phyloP scores from a whole-genome alignment of 2,797 vertebrate species.

The Halcyon leucocephala region DNA sequence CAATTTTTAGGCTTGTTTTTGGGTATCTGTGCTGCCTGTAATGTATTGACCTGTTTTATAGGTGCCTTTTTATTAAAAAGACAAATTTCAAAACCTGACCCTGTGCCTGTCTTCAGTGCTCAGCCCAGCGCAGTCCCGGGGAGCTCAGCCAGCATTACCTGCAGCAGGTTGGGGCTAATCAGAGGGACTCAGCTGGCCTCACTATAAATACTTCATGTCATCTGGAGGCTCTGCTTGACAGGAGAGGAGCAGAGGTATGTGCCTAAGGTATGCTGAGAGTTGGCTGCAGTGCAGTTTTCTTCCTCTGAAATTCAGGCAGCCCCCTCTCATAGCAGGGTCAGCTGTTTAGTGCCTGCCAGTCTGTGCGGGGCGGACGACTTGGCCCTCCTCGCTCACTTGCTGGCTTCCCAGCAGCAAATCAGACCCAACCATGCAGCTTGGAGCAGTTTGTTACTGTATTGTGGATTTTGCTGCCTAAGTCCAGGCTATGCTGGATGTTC shows the following conservation, averaged over 20 bases:
- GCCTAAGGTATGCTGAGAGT: no score
- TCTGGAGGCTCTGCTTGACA: background rate
- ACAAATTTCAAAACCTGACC: slow-evolving; percentile 72
- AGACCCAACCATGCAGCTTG: fast-evolving
- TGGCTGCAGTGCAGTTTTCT: background rate
- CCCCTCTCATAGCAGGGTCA: fast-evolving
- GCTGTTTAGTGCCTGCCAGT: background rate
- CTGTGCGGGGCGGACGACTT: background rate
- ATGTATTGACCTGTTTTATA: slow-evolving; percentile 87
- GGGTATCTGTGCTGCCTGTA: slow-evolving; percentile 86
- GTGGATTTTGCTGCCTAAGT: background rate
- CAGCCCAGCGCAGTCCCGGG: background rate
- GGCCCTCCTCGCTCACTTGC: background rate
- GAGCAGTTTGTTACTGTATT: fast-evolving
- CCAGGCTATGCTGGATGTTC: background rate
- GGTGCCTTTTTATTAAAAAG: slow-evolving; percentile 88
- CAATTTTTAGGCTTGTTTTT: slow-evolving; percentile 86
- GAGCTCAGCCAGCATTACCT: background rate
- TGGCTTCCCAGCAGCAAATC: fast-evolving
- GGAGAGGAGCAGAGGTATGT: background rate
- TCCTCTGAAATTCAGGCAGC: background rate
- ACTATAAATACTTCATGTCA: fast-evolving
- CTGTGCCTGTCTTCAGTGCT: slow-evolving; percentile 19
- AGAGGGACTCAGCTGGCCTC: background rate
- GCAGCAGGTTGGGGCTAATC: background rate